Conservation (phyloP, 30 jellyfish, hydroid and myxozoan genomes). For the Rhopilema esculentum region DNA sequence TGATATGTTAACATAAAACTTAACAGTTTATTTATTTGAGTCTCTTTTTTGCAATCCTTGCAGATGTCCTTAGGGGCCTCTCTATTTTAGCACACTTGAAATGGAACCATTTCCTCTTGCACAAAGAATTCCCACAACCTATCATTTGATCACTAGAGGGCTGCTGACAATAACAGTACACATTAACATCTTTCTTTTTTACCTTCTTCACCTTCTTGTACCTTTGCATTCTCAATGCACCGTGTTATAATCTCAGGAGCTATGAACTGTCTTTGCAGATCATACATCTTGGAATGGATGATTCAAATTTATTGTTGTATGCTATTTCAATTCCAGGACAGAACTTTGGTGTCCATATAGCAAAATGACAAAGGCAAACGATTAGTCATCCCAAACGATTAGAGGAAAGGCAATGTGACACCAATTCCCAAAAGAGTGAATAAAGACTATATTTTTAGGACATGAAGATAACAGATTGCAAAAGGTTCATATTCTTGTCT, state of each 20-base stretch:
- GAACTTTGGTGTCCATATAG: not conserved
- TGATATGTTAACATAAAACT: no score
- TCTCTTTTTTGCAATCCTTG: not conserved
- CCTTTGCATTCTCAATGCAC: no score
- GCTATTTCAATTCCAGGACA: not conserved
- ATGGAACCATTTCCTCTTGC: not conserved
- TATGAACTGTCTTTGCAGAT: no score
- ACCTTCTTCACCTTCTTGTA: not conserved
- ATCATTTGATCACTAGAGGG: not conserved
- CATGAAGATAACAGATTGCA: no score
- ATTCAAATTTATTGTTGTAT: no score
- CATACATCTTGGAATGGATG: no score
- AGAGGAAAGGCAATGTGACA: no score
- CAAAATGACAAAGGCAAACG: not conserved
- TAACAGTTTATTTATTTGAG: not conserved
- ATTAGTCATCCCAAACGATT: no score
- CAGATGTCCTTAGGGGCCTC: not conserved
- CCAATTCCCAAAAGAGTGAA: no score
- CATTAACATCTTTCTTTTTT: not conserved
- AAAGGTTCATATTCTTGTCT: no score
- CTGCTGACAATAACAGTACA: not conserved
- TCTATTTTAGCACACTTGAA: not conserved
- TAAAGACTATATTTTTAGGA: no score
- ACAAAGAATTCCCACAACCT: not conserved
- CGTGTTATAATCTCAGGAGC: no score